A percentile compares a stretch with the other conserved stretches of the same genome.
Conservation (phyloP, 2,888 invertebrate genomes). For the Micropterix aruncella region DNA sequence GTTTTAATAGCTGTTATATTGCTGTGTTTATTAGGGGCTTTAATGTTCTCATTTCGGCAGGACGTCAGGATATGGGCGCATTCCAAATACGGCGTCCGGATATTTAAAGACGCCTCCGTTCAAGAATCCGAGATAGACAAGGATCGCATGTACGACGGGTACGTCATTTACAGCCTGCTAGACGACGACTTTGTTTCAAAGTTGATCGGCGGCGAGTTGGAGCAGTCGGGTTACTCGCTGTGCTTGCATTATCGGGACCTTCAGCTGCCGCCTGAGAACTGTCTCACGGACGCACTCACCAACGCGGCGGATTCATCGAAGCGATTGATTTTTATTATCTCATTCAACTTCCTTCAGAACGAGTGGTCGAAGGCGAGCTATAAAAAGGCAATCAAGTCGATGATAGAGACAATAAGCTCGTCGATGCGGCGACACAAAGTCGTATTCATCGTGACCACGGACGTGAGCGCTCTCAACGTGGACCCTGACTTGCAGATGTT, state of each 20-base stretch:
- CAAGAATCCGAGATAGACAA: conserved; percentile 42
- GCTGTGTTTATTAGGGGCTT: conserved; percentile 53
- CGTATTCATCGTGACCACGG: conserved; percentile 39
- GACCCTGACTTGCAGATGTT: conserved; percentile 63
- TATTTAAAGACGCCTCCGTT: conserved; percentile 50
- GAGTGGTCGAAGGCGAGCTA: conserved; percentile 77
- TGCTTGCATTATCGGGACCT: conserved; percentile 55
- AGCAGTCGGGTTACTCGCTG: conserved; percentile 49
- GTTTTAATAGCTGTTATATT: conserved; percentile 58
- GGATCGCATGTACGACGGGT: conserved; percentile 72
- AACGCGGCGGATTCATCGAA: conserved; percentile 49
- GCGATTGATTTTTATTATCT: conserved; percentile 64
- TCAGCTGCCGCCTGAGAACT: conserved; percentile 44
- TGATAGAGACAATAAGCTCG: conserved; percentile 49
- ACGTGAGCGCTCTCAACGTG: conserved; percentile 57
- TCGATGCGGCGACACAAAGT: conserved; percentile 46
- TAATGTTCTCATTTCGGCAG: conserved; percentile 63
- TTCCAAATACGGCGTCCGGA: conserved; percentile 62
- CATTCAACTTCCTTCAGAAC: conserved; percentile 64
- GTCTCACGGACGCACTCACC: conserved; percentile 45
- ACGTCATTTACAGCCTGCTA: conserved; percentile 72
- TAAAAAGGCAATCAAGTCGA: conserved; percentile 64
- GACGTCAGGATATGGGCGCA: conserved; percentile 71
- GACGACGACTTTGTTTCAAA: conserved; percentile 60
- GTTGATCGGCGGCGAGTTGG: conserved; percentile 60